Percentiles rank a stretch among this genome's conserved stretches.
Evolutionary conservation across 2,888 invertebrate genomes (phyloP).

Genomic region (Selenia dentaria): DNA sequence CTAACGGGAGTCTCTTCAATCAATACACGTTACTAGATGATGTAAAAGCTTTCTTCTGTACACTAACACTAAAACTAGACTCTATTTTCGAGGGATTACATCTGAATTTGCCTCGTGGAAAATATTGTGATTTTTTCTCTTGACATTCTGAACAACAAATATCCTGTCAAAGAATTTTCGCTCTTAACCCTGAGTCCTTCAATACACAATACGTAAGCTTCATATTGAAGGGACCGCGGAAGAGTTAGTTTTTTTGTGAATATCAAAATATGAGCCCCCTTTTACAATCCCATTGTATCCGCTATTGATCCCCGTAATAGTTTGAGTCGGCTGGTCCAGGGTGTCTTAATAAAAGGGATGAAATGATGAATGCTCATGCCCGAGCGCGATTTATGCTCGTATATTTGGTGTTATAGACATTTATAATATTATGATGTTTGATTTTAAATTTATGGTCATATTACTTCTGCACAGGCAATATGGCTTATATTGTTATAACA

Average conservation of each 20-base stretch:
- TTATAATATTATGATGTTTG: slow-evolving; percentile 3
- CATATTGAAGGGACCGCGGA: slow-evolving; percentile 59
- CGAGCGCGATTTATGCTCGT: slow-evolving; percentile 42
- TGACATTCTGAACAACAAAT: slow-evolving; percentile 68
- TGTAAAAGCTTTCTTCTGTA: slow-evolving; percentile 73
- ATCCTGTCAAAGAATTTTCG: slow-evolving; percentile 58
- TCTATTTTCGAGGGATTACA: slow-evolving; percentile 42
- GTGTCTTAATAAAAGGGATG: slow-evolving; percentile 75
- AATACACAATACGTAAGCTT: slow-evolving; percentile 44
- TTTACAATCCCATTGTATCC: slow-evolving; percentile 82
- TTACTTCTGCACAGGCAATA: no score
- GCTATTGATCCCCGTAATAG: slow-evolving; percentile 83
- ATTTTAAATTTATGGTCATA: slow-evolving; percentile 17
- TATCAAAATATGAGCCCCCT: slow-evolving; percentile 84
- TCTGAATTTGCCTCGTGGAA: slow-evolving; percentile 39
- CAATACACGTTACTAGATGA: slow-evolving; percentile 82
- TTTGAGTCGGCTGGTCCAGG: slow-evolving; percentile 72
- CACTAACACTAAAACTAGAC: slow-evolving; percentile 43
- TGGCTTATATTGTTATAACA: no score
- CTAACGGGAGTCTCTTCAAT: slow-evolving; percentile 82
- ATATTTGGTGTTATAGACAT: slow-evolving; percentile 25
- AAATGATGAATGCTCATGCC: slow-evolving; percentile 58
- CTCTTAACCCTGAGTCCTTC: slow-evolving; percentile 55
- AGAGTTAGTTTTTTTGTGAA: slow-evolving; percentile 82
- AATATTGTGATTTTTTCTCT: slow-evolving; percentile 57